Evolutionary conservation across 1,140 invertebrate species (phyloP), one percentile per base, ranked within the genome.

Genomic region (Solenopsis invicta): DNA sequence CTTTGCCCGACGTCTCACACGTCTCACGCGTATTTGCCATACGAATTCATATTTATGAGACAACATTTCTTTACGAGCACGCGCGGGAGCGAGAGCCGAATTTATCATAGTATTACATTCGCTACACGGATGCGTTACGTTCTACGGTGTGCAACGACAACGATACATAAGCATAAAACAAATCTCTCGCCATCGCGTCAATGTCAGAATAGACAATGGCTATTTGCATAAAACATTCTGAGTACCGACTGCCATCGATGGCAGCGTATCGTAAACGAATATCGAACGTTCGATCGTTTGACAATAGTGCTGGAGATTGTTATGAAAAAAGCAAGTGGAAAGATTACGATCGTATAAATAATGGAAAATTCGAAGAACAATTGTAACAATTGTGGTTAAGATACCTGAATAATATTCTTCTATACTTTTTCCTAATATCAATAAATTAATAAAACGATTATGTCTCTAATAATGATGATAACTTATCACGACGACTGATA

Each of bases 201-300:
- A 91, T 92, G 92, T 92, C 92, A 89, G 80, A 34, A 81, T 69
- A 87, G 88, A 93, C 92, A 93, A 93, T 93, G 88, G 92, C 10
- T 81, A 92, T 93, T 93, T 92, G 89, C 92, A 93, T 93, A 93
- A 93, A 93, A 93, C 92, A 93, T 93, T 91, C 87, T 80, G 80
- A 67, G 67, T 54, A 66, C 37, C 54, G 76, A 87, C 86, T 80
- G 86, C 90, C 87, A 91, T 89, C 87, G 74, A 71, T 74, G 88
- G 64, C 85, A 72, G 66, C 37, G 66, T 82, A 41, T 74, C 45
- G 80, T 74, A 84, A 88, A 78, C 75, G 74, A 29, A 66, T 76
- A 62, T 74, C 67, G 52, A 52, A 84, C 66, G 69, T 37, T 74
- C 66, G 84, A 90, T 91, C 90, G 69, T 52, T 56, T 87, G 66